Base-by-base conservation (phyloP, 2,888 invertebrate species). In the Cosmia trapezina region DNA sequence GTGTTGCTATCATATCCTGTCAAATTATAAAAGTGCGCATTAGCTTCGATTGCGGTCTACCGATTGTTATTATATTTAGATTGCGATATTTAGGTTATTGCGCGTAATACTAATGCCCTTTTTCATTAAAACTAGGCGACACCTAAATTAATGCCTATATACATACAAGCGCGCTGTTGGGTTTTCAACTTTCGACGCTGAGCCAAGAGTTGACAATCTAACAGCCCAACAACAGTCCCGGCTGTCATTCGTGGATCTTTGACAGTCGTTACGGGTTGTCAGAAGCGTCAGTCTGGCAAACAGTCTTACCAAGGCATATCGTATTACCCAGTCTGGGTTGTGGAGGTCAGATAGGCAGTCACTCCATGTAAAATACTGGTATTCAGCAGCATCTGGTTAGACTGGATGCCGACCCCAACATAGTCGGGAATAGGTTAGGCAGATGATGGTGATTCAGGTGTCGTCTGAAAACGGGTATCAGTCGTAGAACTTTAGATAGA, bases 21-120 rank as follows among this genome's bases (percentile, higher is more conserved):
- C 43, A 53, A 73, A 57, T 65, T 41, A 73, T 33, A 22, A 65
- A 79, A 66, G 51, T 66, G 51, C 60, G 54, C 61, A 79, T 51
- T 77, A 65, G 51, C 9, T 57, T 57, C 19, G 49, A 73, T 47
- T 80, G 60, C 47, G 56, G 33, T 33, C 7, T 12, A 51, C 19
- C n/a, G 51, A 51, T 63, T 73, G 19, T 19, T 41, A 41, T 28
- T 43, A 12, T 70, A 57, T 33, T 57, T n/a, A 33, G 45, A 61
- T 61, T 41, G 12, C 28, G 47, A 60, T 60, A n/a, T 14, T 45
- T 8, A 71, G 6, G 45, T 41, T 66, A 57, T 47, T 66, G 41
- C 37, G 14, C 33, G 49, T 51, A 33, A 37, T 51, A n/a, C 3
- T 61, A 45, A 45, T 61, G 6, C 28, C 17, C 28, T 12, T 28